Conservation (phyloP, 2,888 invertebrate genomes). For the Callyntrura guangdongensis region DNA sequence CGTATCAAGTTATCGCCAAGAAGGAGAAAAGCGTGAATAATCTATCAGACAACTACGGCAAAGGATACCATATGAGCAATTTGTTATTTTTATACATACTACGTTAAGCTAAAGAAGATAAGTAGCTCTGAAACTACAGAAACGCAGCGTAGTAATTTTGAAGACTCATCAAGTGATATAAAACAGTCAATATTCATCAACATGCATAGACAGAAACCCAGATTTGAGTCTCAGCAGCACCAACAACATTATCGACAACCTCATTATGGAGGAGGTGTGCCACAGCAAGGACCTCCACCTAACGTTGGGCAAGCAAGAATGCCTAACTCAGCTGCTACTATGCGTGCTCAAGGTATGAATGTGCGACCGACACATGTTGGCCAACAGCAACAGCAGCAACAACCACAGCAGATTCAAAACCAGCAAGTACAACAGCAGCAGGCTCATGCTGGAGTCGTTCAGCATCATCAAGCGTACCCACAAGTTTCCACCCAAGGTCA, state of each 20-base stretch:
- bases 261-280: constrained; percentile 75
- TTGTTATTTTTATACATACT: constrained; percentile 47
- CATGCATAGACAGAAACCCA: constrained; percentile 62
- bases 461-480: constrained; percentile 76
- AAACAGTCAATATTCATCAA: constrained; percentile 59
- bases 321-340: constrained; percentile 77
- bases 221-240: constrained; percentile 68
- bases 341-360: constrained; percentile 80
- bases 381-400: constrained; percentile 77
- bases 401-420: constrained; percentile 67
- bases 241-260: constrained; percentile 60
- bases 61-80: constrained; percentile 26
- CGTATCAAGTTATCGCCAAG: neutral
- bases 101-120: constrained; percentile 41
- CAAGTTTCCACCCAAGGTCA: constrained; percentile 69
- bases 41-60: constrained; percentile 3
- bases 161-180: constrained; percentile 50
- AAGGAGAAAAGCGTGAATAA: neutral
- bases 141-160: constrained; percentile 25
- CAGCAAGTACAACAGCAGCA: constrained; percentile 74
- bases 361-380: constrained; percentile 57
- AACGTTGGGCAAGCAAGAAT: constrained; percentile 72
- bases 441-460: constrained; percentile 64
- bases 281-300: constrained; percentile 75
- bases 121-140: constrained; percentile 1